A percentile compares a stretch with the other conserved stretches of the same genome.
Evolutionary conservation across 2,888 invertebrate genomes (phyloP).

Genomic region (Cerceris rybyensis): DNA sequence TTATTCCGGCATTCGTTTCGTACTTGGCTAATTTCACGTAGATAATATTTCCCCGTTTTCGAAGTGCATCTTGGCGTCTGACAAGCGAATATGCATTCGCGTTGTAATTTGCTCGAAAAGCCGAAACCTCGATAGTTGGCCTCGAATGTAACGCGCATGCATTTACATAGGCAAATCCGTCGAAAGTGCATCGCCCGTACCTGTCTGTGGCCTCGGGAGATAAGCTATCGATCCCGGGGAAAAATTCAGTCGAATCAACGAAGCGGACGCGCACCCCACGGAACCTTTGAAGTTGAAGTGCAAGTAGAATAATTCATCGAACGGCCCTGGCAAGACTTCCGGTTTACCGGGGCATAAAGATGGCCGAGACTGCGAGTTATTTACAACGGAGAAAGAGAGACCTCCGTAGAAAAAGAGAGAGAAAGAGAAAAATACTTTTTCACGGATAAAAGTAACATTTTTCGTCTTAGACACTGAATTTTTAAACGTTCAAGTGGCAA

Average conservation of each 20-base stretch:
- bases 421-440: neutral
- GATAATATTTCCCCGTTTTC: neutral
- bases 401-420: neutral
- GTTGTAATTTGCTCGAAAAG: constrained; percentile 68
- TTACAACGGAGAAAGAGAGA: neutral
- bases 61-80: constrained; percentile 40
- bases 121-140: constrained; percentile 44
- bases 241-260: constrained; percentile 33
- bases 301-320: constrained; percentile 4
- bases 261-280: neutral
- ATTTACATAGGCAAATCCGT: constrained; percentile 16
- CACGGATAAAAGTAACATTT: neutral
- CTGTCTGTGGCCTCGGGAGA: constrained; percentile 8
- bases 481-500: neutral
- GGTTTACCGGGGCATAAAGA: neutral
- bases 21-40: constrained; percentile 1
- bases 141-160: constrained; percentile 14
- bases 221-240: constrained; percentile 25
- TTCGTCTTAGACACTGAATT: neutral
- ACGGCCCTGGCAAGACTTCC: constrained; percentile 14
- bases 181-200: neutral
- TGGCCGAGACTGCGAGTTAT: neutral
- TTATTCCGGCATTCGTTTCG: constrained; percentile 50
- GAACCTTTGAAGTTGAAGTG: constrained; percentile 25
- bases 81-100: constrained; percentile 50